Base-by-base conservation (phyloP, 2,888 invertebrate genomes). In the Ophioninae sp. region DNA sequence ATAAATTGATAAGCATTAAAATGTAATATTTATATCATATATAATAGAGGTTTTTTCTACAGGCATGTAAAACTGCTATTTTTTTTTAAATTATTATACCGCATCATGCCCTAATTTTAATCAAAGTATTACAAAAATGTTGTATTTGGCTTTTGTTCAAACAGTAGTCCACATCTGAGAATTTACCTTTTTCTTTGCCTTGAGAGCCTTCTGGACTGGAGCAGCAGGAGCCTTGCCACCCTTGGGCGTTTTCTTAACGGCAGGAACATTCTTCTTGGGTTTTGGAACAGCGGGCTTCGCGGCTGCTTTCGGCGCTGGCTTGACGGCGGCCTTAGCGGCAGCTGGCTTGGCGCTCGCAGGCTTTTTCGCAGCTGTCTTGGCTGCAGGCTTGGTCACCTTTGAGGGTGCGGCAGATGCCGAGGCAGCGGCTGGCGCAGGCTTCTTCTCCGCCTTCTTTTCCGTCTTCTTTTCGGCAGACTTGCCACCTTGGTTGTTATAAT, bases 181-280 rank as follows among this genome's bases (percentile, higher is more conserved):
- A n/a, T 50, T 59, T 92, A 97, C 97, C 96, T 97, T 98, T 89
- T 96, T 96, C 93, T 97, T 97, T 21, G 96, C 95, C 93, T 96
- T 97, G 87, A 97, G 95, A 80, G 98, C 98, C 91, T 97, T 97
- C 74, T 95, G 94, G 85, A 97, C 95, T 74, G 94, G 93, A 86
- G 94, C 93, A 72, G 95, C 93, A 61, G 93, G 92, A 82, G 93
- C 91, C 86, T 94, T 95, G 75, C 94, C 94, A 80, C 90, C 90
- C 79, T 93, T 93, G 0, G 92, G 88, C 13, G 91, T 89, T 83
- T 93, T 93, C 85, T 93, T 92, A 0, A 88, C 70, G 44, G 94
- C 93, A 0, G 94, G 93, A 17, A 94, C 94, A 92, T 93, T 94
- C 83, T 93, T 94, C 88, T 95, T 95, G 6, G 94, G 93, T 81